Conservation (phyloP, 2,888 invertebrate genomes). For the Endomychus coccineus region DNA sequence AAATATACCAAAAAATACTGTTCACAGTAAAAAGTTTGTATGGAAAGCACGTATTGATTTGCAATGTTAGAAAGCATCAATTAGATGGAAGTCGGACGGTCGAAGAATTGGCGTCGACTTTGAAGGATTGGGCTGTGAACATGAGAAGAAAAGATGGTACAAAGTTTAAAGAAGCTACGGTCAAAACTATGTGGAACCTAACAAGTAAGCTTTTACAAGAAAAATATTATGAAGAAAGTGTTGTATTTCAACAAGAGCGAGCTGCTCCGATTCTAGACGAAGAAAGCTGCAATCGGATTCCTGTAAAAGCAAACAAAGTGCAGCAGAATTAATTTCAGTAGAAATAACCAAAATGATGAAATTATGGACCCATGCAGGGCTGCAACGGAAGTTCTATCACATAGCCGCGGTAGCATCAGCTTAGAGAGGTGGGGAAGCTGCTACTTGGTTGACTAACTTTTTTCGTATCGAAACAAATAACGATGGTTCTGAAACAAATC, state of each 20-base stretch:
- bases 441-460: slow-evolving; percentile 8
- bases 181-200: too few relatives aligned
- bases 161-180: too few relatives aligned
- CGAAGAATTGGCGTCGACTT: too few relatives aligned
- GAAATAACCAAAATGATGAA: slow-evolving; percentile 13
- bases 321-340: slow-evolving; percentile 6
- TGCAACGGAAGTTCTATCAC: slow-evolving; percentile 12
- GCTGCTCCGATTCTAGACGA: too few relatives aligned
- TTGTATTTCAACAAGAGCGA: slow-evolving; percentile 4
- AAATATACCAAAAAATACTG: slow-evolving; percentile 4
- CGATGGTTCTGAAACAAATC: slow-evolving; percentile 9
- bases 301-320: slow-evolving; percentile 4
- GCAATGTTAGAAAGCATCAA: slow-evolving; percentile 4
- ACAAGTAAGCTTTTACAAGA: too few relatives aligned
- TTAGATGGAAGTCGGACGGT: slow-evolving; percentile 4
- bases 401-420: slow-evolving; percentile 11
- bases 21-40: not conserved
- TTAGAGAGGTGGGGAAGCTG: slow-evolving; percentile 10
- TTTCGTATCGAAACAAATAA: slow-evolving; percentile 9
- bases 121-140: slow-evolving; percentile 4
- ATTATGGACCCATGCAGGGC: slow-evolving; percentile 13
- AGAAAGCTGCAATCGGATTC: too few relatives aligned
- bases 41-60: slow-evolving; percentile 4
- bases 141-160: slow-evolving; percentile 7
- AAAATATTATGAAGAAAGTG: too few relatives aligned